phyloP scores from a whole-genome alignment of 1,140 invertebrate species.

The Charaxes varanes region DNA sequence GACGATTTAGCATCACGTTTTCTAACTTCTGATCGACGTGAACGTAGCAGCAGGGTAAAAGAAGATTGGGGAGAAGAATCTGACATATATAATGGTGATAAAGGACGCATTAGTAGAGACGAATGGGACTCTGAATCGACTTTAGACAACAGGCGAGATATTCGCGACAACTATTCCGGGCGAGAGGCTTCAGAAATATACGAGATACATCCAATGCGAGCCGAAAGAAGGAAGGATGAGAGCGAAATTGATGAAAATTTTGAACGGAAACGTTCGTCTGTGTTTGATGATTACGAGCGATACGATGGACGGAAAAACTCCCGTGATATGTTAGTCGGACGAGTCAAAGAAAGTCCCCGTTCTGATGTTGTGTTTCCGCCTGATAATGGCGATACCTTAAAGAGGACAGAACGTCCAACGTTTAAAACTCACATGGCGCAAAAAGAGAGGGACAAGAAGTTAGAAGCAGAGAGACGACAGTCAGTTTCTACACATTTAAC shows the following conservation, averaged over 20 bases:
- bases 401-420: conserved; percentile 72
- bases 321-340: conserved; percentile 66
- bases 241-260: conserved; percentile 45
- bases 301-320: conserved; percentile 66
- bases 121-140: conserved; percentile 76
- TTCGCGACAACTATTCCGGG: conserved; percentile 46
- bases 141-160: conserved; percentile 66
- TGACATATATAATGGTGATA: conserved; percentile 58
- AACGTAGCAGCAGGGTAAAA: conserved; percentile 36
- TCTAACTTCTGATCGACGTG: conserved; percentile 51
- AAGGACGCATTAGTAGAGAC: conserved; percentile 60
- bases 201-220: conserved; percentile 55
- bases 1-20: conserved; percentile 63
- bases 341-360: conserved; percentile 60
- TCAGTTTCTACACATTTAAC: conserved; percentile 84
- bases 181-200: conserved; percentile 69
- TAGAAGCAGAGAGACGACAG: conserved; percentile 82
- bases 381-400: conserved; percentile 44
- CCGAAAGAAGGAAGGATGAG: conserved; percentile 51
- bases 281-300: conserved; percentile 62
- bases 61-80: conserved; percentile 71
- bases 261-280: conserved; percentile 48
- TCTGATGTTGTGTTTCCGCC: conserved; percentile 56
- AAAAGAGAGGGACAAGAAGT: conserved; percentile 77
- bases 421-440: conserved; percentile 79